phyloP scores from a whole-genome alignment of 2,797 vertebrate genomes.

The Hapalemur alaotrensis region DNA sequence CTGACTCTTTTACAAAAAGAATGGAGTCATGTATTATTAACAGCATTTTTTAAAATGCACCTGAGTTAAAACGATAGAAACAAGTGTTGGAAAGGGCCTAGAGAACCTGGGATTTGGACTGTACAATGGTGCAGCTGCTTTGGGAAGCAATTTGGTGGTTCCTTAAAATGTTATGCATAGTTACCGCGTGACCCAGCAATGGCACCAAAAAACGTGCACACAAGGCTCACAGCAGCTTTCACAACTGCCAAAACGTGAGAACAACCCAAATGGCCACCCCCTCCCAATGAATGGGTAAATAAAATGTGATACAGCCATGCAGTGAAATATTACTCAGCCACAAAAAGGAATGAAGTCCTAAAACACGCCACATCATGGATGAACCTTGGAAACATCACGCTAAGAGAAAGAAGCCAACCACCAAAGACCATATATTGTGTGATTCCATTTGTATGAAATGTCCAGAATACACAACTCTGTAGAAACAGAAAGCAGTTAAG shows the following conservation, averaged over 20 bases:
- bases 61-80: background rate
- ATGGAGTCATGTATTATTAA: background rate
- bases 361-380: background rate
- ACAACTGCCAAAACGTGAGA: background rate
- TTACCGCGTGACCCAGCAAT: rapidly evolving
- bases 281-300: background rate
- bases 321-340: background rate
- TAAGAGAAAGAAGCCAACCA: background rate
- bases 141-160: background rate
- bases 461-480: background rate
- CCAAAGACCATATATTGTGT: background rate
- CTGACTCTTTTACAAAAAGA: background rate
- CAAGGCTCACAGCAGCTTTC: background rate
- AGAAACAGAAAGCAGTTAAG: background rate
- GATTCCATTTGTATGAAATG: background rate
- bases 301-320: background rate
- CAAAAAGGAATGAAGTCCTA: background rate
- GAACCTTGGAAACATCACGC: background rate
- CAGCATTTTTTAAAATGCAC: background rate
- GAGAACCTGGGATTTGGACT: background rate
- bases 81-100: background rate
- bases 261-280: background rate
- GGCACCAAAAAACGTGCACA: rapidly evolving
- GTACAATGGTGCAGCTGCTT: background rate
- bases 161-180: background rate